Percentiles rank a stretch among this genome's conserved stretches.
Evolutionary conservation across 2,113 vertebrate species (phyloP).

Genomic region (Sphaerodactylus townsendi): DNA sequence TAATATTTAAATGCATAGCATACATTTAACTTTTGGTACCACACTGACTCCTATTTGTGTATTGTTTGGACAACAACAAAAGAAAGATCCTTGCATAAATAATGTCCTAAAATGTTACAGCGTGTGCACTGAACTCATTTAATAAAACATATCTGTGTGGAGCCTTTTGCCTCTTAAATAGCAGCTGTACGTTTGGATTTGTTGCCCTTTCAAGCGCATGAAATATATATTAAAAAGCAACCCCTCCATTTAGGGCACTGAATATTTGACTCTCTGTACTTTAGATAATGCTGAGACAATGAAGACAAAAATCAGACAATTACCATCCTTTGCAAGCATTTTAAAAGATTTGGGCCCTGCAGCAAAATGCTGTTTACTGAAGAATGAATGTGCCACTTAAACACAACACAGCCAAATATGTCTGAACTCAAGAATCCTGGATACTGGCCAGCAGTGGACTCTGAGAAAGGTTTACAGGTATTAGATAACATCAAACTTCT

Average conservation of each 20-base stretch:
- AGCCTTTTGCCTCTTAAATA: slow-evolving; percentile 32
- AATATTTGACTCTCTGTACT: too few species aligned
- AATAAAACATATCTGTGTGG: slow-evolving; percentile 9
- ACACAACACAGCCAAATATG: slow-evolving; percentile 46
- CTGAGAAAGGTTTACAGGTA: slow-evolving; percentile 59
- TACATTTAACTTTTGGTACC: neutral
- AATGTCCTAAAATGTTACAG: slow-evolving; percentile 10
- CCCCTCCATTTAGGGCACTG: slow-evolving; percentile 34
- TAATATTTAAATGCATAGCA: neutral
- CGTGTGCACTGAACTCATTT: neutral
- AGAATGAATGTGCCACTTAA: slow-evolving; percentile 63
- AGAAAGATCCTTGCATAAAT: neutral
- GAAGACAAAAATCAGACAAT: slow-evolving; percentile 70
- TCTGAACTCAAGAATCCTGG: slow-evolving; percentile 58
- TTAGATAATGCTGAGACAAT: slow-evolving; percentile 52
- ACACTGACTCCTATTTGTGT: neutral
- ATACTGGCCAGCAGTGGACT: slow-evolving; percentile 72
- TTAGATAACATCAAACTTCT: slow-evolving; percentile 72
- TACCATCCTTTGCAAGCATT: slow-evolving; percentile 63
- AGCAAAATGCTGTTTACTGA: slow-evolving; percentile 71
- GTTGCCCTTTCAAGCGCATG: slow-evolving; percentile 61
- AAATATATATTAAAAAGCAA: slow-evolving; percentile 19
- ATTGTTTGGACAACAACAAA: slow-evolving; percentile 1
- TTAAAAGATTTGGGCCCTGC: slow-evolving; percentile 68
- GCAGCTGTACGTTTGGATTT: slow-evolving; percentile 30